Base-by-base conservation (phyloP, 1,140 invertebrate genomes). In the Rhopalosiphum maidis region DNA sequence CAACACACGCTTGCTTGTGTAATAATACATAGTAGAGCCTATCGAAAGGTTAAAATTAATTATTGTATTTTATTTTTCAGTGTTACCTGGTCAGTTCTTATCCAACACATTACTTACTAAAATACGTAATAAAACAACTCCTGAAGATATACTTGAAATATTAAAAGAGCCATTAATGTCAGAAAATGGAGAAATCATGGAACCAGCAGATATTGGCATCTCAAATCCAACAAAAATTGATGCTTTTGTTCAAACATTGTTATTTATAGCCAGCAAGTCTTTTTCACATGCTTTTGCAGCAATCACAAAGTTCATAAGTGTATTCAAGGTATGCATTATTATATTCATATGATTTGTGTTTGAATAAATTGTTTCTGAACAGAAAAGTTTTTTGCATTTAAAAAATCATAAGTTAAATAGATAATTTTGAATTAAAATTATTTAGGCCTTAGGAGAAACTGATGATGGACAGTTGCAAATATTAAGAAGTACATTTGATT, bases 241-340 rank as follows among this genome's bases (percentile, higher is more conserved):
- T 95, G 98, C 99, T 0, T 99, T 99, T 95, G 98, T 99, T 15
- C 98, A 99, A 94, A 99, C 98, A 0, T 95, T 99, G 93, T 96
- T 99, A 1, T 98, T 99, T 95, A 95, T 99, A 82, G 99, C 98
- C 41, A 98, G 97, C 5, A 99, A 99, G 96, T 99, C 98, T 94
- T 99, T 99, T 95, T 99, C 98, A 94, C 99, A 99, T 95, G 98
- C 98, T 94, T 99, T 99, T 95, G 98, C 99, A 30, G 99, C 98
- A 68, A 98, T 99, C 94, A 98, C 98, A 37, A 99, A 99, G 96
- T 99, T 99, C 95, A 98, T 99, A 95, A 97, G 98, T 94, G 97
- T 99, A 3, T 98, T 99, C 94, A 99, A 99, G 95, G 97, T 97
- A 95, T 54, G 48, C 35, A n/a, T 77, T 77, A n/a, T 68, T 46